These are phyloP conservation scores for Cyprinella venusta DNA, from an alignment of 2,797 vertebrate genomes.

Conservation along the genomic window DNA sequence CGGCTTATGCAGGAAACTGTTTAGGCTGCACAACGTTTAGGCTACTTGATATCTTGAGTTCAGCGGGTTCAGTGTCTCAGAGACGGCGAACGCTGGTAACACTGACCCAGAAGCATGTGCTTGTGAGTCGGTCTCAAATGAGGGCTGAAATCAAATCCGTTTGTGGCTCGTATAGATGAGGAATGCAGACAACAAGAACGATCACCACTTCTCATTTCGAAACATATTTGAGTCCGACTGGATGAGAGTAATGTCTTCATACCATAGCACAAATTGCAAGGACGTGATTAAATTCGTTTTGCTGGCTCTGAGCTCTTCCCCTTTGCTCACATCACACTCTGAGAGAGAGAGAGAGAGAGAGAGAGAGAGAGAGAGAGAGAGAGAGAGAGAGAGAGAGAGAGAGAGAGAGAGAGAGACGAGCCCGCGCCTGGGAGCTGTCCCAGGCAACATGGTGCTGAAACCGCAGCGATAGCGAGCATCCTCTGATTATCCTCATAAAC, in stretches of 20 bases:
- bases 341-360: slow-evolving; percentile 39
- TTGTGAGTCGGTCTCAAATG: slow-evolving; percentile 1
- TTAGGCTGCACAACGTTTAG: background rate
- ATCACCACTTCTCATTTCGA: background rate
- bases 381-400: too few species aligned
- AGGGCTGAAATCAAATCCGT: slow-evolving; percentile 10
- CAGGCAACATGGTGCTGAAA: slow-evolving; percentile 80
- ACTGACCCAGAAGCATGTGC: slow-evolving; percentile 37
- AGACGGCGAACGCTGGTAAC: slow-evolving; percentile 15
- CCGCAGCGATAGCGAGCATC: slow-evolving; percentile 53
- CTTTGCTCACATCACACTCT: slow-evolving; percentile 45
- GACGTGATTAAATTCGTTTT: slow-evolving; percentile 2
- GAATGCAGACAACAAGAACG: background rate
- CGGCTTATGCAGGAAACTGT: background rate
- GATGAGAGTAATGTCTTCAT: background rate
- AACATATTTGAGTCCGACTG: background rate
- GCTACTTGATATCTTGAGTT: slow-evolving; percentile 26
- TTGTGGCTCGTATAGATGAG: background rate
- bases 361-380: too few species aligned
- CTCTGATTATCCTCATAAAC: slow-evolving; percentile 22
- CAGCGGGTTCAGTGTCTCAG: slow-evolving; percentile 6
- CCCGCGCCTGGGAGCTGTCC: slow-evolving; percentile 80
- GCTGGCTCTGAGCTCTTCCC: slow-evolving; percentile 34
- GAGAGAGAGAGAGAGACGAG: slow-evolving; percentile 54
- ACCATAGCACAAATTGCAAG: background rate